Conservation (phyloP, 1,140 invertebrate genomes). For the Aphidius ervi region DNA sequence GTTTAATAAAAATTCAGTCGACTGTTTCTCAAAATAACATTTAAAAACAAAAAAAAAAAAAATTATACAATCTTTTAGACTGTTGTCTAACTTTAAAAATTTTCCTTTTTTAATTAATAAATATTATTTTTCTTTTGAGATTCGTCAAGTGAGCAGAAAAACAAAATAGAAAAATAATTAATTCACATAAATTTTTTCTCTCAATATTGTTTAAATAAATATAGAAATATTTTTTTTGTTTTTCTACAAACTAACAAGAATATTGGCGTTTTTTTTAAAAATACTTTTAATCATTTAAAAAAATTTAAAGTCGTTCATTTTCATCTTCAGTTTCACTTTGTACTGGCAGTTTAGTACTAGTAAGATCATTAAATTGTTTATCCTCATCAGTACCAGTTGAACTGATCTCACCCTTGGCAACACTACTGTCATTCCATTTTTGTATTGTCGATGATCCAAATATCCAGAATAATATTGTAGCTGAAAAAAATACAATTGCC, state of each 20-base stretch:
- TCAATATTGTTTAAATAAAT: no score
- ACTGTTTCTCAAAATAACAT: no score
- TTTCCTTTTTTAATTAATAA: not conserved
- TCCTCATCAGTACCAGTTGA: constrained; percentile 31
- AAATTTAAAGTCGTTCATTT: constrained; percentile 38
- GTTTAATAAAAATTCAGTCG: no score
- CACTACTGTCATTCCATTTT: constrained; percentile 57
- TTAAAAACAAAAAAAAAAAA: no score
- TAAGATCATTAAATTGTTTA: constrained; percentile 34
- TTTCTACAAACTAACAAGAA: not conserved
- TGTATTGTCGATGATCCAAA: constrained; percentile 65
- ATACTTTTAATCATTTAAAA: not conserved
- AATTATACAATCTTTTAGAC: no score
- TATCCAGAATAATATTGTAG: constrained; percentile 64
- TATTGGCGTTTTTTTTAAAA: constrained; percentile 1
- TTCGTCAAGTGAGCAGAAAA: not conserved
- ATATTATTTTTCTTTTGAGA: not conserved
- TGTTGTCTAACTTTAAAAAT: no score
- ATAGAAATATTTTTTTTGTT: no score
- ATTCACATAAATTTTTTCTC: not conserved
- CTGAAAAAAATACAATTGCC: constrained; percentile 63
- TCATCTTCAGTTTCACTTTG: constrained; percentile 39
- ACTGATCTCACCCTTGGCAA: not conserved
- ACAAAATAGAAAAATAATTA: no score
- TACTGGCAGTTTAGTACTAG: constrained; percentile 1